Conservation (phyloP, 2,113 vertebrate species). For the Psephotus haematonotus region DNA sequence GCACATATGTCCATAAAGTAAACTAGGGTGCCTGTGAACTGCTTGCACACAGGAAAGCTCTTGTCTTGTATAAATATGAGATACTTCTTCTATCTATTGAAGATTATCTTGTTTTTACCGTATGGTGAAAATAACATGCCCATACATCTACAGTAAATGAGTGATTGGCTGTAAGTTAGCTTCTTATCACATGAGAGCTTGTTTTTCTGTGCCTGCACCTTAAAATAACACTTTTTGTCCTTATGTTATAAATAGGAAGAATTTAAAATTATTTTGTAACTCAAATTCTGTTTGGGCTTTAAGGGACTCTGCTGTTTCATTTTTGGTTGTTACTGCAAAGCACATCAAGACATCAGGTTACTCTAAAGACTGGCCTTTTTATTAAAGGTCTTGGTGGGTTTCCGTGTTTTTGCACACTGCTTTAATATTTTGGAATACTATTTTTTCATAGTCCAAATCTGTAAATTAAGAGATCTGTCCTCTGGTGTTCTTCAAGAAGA, state of each 20-base stretch:
- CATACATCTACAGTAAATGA: background rate
- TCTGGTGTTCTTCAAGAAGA: background rate
- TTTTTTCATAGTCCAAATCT: background rate
- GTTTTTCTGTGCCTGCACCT: background rate
- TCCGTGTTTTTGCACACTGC: conserved; percentile 23
- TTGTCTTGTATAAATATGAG: background rate
- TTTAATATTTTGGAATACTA: background rate
- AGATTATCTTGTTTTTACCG: background rate
- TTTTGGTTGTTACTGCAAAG: background rate
- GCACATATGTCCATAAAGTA: background rate
- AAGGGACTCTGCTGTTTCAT: background rate
- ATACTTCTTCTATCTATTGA: background rate
- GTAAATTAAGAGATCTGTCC: background rate
- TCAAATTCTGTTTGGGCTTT: background rate
- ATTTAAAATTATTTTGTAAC: background rate
- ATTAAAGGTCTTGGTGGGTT: conserved; percentile 2
- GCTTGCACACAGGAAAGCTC: background rate
- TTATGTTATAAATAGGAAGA: background rate
- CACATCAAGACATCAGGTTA: background rate
- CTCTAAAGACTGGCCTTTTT: conserved; percentile 20
- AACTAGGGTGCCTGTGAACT: background rate
- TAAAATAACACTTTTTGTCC: background rate
- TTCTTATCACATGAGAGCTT: background rate
- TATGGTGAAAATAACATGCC: background rate
- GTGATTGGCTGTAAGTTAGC: background rate